Conservation (phyloP, 2,797 vertebrate genomes). For the Salarias fasciatus region DNA sequence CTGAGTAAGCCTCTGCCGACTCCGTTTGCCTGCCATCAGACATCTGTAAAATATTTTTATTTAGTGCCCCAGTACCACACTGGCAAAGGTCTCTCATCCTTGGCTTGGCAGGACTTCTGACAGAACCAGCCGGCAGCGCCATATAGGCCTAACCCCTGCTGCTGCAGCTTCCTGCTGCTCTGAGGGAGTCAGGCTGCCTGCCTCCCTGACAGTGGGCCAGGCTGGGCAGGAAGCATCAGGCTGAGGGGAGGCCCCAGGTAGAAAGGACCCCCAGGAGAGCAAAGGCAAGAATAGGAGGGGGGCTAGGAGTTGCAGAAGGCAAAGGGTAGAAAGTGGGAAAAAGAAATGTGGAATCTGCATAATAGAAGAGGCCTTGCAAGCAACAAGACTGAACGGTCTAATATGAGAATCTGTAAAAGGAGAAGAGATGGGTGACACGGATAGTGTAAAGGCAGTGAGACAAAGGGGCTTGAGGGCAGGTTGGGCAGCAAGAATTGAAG, state of each 20-base stretch:
- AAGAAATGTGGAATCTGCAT: constrained; percentile 20
- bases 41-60: constrained; percentile 86
- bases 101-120: constrained; percentile 86
- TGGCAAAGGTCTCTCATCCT: constrained; percentile 82
- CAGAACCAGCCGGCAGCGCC: constrained; percentile 75
- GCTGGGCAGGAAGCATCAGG: constrained; percentile 63
- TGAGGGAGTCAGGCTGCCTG: constrained; percentile 72
- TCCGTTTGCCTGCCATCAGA: constrained; percentile 76
- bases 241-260: constrained; percentile 59
- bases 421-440: constrained; percentile 38
- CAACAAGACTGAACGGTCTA: constrained; percentile 9
- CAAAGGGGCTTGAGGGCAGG: constrained; percentile 53
- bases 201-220: constrained; percentile 74
- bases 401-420: constrained; percentile 22
- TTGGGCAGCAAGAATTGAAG: constrained; percentile 57
- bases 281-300: constrained; percentile 31
- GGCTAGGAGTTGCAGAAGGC: constrained; percentile 30
- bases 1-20: constrained; percentile 46
- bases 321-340: constrained; percentile 6
- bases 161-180: constrained; percentile 78
- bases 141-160: constrained; percentile 75
- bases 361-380: constrained; percentile 1
- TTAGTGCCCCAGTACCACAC: constrained; percentile 77
- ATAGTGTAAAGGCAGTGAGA: constrained; percentile 31
- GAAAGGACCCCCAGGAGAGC: constrained; percentile 55